Evolutionary conservation across 2,888 invertebrate species (phyloP).

Genomic region (Temnothorax ravouxi): DNA sequence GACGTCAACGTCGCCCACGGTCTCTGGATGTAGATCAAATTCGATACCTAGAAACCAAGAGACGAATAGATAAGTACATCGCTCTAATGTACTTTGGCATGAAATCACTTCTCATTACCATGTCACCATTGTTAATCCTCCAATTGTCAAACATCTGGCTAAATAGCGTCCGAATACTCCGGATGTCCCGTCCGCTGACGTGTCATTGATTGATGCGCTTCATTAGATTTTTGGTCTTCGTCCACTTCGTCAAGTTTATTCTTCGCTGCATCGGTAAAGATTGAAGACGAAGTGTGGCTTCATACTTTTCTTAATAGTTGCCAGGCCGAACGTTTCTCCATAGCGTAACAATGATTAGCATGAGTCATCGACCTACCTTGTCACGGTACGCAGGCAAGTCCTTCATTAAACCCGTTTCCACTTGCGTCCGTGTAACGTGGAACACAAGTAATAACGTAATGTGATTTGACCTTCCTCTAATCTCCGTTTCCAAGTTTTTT

Average conservation of each 20-base stretch:
- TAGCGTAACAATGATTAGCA: conserved; percentile 69
- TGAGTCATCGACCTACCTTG: conserved; percentile 68
- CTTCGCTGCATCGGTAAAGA: neutral
- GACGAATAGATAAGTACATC: conserved; percentile 28
- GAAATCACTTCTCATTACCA: conserved; percentile 3
- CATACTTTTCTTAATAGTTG: conserved; percentile 66
- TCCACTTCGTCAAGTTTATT: neutral
- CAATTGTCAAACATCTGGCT: neutral
- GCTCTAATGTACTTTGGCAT: neutral
- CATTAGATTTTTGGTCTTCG: neutral
- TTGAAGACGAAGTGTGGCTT: conserved; percentile 19
- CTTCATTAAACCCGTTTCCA: conserved; percentile 5
- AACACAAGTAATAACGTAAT: neutral
- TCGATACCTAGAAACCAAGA: conserved; percentile 47
- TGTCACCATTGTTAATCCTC: neutral
- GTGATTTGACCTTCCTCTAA: conserved; percentile 17
- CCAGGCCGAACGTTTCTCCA: conserved; percentile 54
- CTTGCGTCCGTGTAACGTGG: neutral
- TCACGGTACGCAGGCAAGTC: conserved; percentile 43
- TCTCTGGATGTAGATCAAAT: conserved; percentile 73
- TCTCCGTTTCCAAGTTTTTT: conserved; percentile 5
- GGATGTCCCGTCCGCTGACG: neutral
- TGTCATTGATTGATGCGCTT: conserved; percentile 12
- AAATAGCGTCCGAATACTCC: neutral
- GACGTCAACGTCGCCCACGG: conserved; percentile 74